phyloP scores from a whole-genome alignment of 1,140 invertebrate species.

The Caerostris darwini region DNA sequence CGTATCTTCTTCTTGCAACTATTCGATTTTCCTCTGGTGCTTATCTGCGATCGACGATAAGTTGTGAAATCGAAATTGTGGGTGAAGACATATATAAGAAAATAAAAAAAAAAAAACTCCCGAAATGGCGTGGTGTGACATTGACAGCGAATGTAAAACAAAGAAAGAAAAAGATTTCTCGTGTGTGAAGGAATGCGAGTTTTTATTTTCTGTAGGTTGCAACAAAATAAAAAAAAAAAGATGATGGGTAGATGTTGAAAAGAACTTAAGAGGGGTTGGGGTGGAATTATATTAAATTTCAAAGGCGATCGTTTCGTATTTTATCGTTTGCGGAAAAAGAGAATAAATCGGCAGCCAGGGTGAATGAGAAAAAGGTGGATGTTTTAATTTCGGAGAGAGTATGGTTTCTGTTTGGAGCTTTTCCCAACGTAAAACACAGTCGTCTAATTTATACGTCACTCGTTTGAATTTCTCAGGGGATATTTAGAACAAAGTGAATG shows the following conservation, averaged over 20 bases:
- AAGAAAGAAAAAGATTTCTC: not conserved
- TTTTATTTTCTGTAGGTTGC: not conserved
- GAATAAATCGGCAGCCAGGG: not conserved
- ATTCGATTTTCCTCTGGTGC: not conserved
- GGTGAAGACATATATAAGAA: not conserved
- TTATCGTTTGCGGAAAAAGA: not conserved
- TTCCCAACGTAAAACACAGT: not conserved
- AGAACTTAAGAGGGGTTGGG: not conserved
- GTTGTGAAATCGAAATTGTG: not conserved
- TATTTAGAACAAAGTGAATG: not conserved
- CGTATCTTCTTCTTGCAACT: not conserved
- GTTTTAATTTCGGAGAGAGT: not conserved
- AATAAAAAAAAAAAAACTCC: not conserved
- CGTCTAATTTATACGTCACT: not conserved
- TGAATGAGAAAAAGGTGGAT: not conserved
- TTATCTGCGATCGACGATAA: conserved; percentile 7
- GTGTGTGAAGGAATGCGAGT: not conserved
- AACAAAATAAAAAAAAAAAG: not conserved
- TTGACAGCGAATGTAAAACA: conserved; percentile 1
- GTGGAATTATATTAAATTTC: conserved; percentile 19
- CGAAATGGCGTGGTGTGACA: not conserved
- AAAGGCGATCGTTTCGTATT: not conserved
- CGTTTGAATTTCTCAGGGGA: not conserved
- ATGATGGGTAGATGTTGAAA: not conserved
- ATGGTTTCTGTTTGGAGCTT: not conserved